Evolutionary conservation across 2,113 vertebrate species (phyloP).

Genomic region (Calyptomena viridis): DNA sequence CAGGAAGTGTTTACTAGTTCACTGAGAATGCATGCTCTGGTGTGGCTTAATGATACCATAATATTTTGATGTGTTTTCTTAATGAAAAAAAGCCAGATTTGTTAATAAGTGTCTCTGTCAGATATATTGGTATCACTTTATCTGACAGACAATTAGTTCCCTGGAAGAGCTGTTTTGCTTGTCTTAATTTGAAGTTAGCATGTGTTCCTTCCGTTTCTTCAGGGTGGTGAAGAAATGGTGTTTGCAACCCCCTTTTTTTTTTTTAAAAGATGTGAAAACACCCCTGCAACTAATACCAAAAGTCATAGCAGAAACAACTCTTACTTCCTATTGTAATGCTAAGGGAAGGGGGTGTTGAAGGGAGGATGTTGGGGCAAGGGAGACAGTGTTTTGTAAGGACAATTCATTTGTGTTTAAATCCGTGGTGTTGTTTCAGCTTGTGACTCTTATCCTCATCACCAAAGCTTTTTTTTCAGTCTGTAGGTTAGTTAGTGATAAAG

Average conservation of each 20-base stretch:
- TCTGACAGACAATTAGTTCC: slow-evolving; percentile 16
- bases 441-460: slow-evolving; percentile 25
- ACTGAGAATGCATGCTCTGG: slow-evolving; percentile 63
- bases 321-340: background rate
- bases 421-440: slow-evolving; percentile 41
- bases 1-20: slow-evolving; percentile 50
- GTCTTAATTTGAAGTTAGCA: slow-evolving; percentile 33
- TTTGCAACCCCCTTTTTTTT: background rate
- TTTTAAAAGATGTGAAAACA: background rate
- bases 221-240: background rate
- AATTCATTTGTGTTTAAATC: background rate
- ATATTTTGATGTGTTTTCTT: background rate
- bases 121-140: background rate
- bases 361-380: background rate
- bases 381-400: background rate
- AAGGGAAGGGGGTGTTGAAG: background rate
- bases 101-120: background rate
- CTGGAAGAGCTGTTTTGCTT: slow-evolving; percentile 6
- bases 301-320: slow-evolving; percentile 43
- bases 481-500: background rate
- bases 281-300: slow-evolving; percentile 31
- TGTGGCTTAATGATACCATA: slow-evolving; percentile 36
- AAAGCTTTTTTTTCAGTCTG: background rate
- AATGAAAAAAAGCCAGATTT: background rate
- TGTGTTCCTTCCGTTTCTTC: slow-evolving; percentile 39